These are phyloP conservation scores for Ichneumoninae sp. DNA, from an alignment of 2,888 invertebrate genomes.

Conservation along the genomic window DNA sequence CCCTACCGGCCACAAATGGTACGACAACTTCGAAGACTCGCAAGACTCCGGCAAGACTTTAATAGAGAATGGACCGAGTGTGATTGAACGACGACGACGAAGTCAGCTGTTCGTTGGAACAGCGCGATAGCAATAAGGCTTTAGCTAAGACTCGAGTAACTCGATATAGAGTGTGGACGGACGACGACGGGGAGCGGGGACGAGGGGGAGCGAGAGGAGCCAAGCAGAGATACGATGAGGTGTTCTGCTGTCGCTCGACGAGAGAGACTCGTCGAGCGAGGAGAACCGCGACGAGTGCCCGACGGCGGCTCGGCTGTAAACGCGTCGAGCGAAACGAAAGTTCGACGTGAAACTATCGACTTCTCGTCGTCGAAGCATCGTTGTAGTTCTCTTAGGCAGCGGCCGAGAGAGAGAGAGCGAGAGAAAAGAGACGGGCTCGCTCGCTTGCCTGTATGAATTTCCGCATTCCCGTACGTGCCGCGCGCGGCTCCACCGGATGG, in stretches of 20 bases:
- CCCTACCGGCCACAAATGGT: no score
- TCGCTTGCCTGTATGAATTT: slow-evolving; percentile 43
- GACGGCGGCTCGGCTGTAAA: slow-evolving; percentile 33
- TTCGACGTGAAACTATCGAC: slow-evolving; percentile 58
- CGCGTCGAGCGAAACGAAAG: slow-evolving; percentile 63
- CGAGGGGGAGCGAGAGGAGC: not conserved
- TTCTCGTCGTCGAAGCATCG: slow-evolving; percentile 51
- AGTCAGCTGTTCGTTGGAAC: slow-evolving; percentile 1
- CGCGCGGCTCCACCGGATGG: slow-evolving; percentile 20
- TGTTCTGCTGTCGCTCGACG: slow-evolving; percentile 4
- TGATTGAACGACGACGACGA: slow-evolving; percentile 1
- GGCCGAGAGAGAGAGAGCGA: slow-evolving; percentile 4
- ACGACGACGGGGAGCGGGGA: not conserved
- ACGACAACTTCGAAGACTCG: not conserved
- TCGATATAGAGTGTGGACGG: not conserved
- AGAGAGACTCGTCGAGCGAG: slow-evolving; percentile 53
- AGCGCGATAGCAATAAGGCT: not conserved
- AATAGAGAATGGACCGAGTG: not conserved
- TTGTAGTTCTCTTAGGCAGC: slow-evolving; percentile 28
- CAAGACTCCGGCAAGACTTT: not conserved
- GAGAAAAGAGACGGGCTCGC: slow-evolving; percentile 7
- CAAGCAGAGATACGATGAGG: slow-evolving; percentile 7
- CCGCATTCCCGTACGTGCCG: slow-evolving; percentile 59
- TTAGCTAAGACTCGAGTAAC: not conserved
- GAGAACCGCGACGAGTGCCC: slow-evolving; percentile 55